These are phyloP conservation scores for Malurus elegans DNA, from an alignment of 2,113 vertebrate species.

Conservation along the genomic window DNA sequence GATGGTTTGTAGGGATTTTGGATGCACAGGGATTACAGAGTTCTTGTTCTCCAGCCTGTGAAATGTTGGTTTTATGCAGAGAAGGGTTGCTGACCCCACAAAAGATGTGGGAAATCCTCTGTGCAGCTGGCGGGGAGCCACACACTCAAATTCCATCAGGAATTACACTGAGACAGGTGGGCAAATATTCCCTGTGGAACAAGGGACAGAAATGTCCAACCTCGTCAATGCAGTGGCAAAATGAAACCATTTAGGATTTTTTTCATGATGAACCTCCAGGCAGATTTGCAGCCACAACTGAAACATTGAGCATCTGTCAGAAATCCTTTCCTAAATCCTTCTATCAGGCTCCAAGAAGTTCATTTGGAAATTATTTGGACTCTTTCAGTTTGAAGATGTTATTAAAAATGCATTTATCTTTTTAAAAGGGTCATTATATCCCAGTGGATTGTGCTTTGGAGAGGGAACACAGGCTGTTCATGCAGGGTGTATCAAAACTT, in stretches of 20 bases:
- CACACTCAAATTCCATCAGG: fast-evolving
- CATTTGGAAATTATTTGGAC: not conserved
- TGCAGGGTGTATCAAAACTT: not conserved
- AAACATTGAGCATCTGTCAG: not conserved
- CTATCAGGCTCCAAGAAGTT: not conserved
- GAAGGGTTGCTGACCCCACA: not conserved
- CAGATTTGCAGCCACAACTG: not conserved
- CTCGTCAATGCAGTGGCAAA: not conserved
- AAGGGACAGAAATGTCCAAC: not conserved
- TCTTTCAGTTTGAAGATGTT: not conserved
- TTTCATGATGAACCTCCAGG: not conserved
- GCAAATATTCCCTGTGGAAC: not conserved
- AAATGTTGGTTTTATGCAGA: not conserved
- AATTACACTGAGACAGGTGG: not conserved
- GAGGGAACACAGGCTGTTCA: not conserved
- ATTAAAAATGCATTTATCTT: not conserved
- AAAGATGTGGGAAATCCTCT: not conserved
- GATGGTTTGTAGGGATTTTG: not conserved
- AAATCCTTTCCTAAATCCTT: not conserved
- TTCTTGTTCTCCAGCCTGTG: not conserved
- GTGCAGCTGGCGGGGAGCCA: not conserved
- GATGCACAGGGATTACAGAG: fast-evolving
- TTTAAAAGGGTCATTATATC: not conserved
- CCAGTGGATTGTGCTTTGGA: not conserved
- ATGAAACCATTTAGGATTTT: not conserved